Percentiles rank a stretch among this genome's conserved stretches.
Evolutionary conservation across 2,797 vertebrate species (phyloP).

Genomic region (Odontamblyopus rebecca): DNA sequence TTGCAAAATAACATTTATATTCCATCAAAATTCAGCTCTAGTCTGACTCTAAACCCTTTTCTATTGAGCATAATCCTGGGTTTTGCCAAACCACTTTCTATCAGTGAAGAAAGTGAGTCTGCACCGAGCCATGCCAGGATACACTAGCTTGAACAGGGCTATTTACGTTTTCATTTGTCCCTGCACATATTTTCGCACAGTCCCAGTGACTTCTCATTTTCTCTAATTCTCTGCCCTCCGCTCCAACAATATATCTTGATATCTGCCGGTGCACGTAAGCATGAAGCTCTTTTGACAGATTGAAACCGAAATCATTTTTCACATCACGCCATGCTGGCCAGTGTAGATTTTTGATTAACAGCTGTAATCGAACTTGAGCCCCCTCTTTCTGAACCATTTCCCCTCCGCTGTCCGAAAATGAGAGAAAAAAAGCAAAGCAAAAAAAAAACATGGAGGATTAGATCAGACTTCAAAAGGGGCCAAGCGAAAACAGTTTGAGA

Average conservation of each 20-base stretch:
- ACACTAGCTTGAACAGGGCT: slow-evolving; percentile 28
- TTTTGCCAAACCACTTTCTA: slow-evolving; percentile 38
- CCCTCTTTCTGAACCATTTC: slow-evolving; percentile 65
- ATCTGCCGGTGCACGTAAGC: slow-evolving; percentile 42
- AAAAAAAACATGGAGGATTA: slow-evolving; percentile 52
- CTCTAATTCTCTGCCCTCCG: slow-evolving; percentile 29
- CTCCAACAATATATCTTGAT: slow-evolving; percentile 57
- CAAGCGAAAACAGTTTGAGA: slow-evolving; percentile 60
- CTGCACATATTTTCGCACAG: slow-evolving; percentile 21
- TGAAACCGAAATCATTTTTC: slow-evolving; percentile 66
- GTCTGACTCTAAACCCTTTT: slow-evolving; percentile 15
- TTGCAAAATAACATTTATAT: slow-evolving; percentile 11
- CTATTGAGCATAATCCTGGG: slow-evolving; percentile 23
- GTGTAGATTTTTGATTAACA: slow-evolving; percentile 72
- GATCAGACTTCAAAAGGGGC: slow-evolving; percentile 72
- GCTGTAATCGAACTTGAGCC: slow-evolving; percentile 71
- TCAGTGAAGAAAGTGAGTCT: slow-evolving; percentile 32
- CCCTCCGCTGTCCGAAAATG: slow-evolving; percentile 58
- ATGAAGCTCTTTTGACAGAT: slow-evolving; percentile 53
- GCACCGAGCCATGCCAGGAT: slow-evolving; percentile 35
- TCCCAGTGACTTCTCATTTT: slow-evolving; percentile 25
- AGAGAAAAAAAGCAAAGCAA: slow-evolving; percentile 9
- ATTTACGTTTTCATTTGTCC: slow-evolving; percentile 48
- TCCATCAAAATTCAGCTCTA: slow-evolving; percentile 5
- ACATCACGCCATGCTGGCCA: slow-evolving; percentile 59